These are phyloP conservation scores for Aphodius granarius DNA, from an alignment of 2,888 invertebrate species.

Conservation along the genomic window DNA sequence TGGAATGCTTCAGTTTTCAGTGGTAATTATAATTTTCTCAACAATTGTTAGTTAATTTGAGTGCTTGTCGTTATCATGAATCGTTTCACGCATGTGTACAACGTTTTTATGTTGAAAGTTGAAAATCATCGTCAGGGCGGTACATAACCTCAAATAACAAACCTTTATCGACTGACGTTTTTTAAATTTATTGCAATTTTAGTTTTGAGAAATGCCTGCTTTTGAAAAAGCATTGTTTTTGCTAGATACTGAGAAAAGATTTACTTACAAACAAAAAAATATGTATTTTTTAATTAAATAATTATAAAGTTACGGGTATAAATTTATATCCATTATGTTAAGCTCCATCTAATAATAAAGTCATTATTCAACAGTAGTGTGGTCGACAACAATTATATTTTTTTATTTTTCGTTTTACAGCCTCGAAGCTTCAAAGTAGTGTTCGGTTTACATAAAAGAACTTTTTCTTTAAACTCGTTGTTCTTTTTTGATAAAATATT, in stretches of 20 bases:
- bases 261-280: no score
- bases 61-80: neutral
- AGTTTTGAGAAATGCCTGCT: neutral
- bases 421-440: neutral
- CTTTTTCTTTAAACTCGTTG: neutral
- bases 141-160: constrained; percentile 6
- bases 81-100: neutral
- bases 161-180: neutral
- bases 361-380: no score
- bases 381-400: neutral
- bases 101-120: neutral
- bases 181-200: neutral
- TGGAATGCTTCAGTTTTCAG: neutral
- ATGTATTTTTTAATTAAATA: no score
- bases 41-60: neutral
- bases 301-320: no score
- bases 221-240: no score
- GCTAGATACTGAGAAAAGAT: no score
- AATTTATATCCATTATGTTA: no score
- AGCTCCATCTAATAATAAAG: no score
- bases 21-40: neutral
- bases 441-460: neutral
- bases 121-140: neutral
- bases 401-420: neutral
- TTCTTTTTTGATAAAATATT: neutral